Evolutionary conservation across 2,797 vertebrate genomes (phyloP).

Genomic region (Pangasius mekongensis): DNA sequence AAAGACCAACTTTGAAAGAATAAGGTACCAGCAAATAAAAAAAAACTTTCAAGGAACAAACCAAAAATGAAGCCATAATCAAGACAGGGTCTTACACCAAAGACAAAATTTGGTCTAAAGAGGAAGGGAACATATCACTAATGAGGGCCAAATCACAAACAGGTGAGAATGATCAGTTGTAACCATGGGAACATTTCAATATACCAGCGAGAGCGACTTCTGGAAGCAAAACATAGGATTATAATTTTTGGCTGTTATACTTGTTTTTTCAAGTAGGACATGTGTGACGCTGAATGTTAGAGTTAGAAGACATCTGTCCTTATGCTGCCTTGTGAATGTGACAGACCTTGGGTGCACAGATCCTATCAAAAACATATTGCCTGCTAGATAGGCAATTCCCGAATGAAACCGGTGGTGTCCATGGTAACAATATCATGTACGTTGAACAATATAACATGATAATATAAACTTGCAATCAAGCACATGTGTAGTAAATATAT

Average conservation of each 20-base stretch:
- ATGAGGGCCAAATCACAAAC: constrained; percentile 18
- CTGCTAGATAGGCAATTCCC: not conserved
- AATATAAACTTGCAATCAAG: not conserved
- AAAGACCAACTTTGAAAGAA: not conserved
- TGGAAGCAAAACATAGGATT: not conserved
- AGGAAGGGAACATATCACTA: not conserved
- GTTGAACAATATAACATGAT: not conserved
- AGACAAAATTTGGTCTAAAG: not conserved
- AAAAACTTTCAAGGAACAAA: not conserved
- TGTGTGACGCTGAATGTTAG: not conserved
- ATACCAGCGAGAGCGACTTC: not conserved
- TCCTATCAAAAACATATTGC: not conserved
- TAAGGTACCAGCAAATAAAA: not conserved
- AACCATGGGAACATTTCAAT: constrained; percentile 15
- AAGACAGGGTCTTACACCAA: not conserved
- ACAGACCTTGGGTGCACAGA: constrained; percentile 6
- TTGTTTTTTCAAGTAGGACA: not conserved
- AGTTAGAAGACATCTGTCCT: not conserved
- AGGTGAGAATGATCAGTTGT: constrained; percentile 23
- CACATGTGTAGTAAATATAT: not conserved
- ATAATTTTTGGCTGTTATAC: not conserved
- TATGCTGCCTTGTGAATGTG: not conserved
- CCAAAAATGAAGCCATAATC: not conserved
- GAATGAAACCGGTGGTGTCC: not conserved
- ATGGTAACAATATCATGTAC: constrained; percentile 9